phyloP scores from a whole-genome alignment of 2,113 vertebrate genomes.

The Ctenomys sociabilis region DNA sequence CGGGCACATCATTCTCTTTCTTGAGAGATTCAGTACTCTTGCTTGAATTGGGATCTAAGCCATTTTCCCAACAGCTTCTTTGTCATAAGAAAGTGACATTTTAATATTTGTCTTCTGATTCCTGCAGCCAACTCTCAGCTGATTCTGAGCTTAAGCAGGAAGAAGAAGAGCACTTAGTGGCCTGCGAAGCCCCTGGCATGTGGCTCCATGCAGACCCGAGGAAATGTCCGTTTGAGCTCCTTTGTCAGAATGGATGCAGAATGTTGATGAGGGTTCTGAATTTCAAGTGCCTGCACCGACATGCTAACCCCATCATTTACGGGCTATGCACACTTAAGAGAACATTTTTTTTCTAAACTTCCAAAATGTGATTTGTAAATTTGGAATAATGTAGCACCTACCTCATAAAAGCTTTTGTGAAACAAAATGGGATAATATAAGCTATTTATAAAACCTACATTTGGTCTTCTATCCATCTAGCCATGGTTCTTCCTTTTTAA shows the following conservation, averaged over 20 bases:
- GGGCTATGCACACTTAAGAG: neutral
- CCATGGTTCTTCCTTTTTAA: neutral
- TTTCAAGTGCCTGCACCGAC: neutral
- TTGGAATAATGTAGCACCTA: neutral
- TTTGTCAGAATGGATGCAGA: neutral
- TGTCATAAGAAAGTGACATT: neutral
- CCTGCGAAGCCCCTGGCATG: neutral
- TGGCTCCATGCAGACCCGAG: neutral
- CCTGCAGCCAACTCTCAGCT: neutral
- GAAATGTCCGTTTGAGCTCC: neutral
- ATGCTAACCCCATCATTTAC: neutral
- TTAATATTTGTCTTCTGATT: constrained; percentile 34
- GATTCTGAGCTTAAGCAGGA: constrained; percentile 4
- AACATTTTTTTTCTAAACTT: neutral
- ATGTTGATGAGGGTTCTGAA: accelerated
- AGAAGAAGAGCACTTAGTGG: neutral
- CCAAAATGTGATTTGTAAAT: neutral
- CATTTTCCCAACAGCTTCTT: constrained; percentile 14
- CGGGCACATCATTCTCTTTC: neutral
- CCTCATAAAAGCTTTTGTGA: neutral
- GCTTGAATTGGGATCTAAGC: neutral
- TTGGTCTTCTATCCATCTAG: neutral
- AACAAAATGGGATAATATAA: neutral
- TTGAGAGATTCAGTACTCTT: neutral
- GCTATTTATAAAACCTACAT: neutral